These are phyloP conservation scores for Chironomus tepperi DNA, from an alignment of 1,140 invertebrate genomes.

Conservation along the genomic window DNA sequence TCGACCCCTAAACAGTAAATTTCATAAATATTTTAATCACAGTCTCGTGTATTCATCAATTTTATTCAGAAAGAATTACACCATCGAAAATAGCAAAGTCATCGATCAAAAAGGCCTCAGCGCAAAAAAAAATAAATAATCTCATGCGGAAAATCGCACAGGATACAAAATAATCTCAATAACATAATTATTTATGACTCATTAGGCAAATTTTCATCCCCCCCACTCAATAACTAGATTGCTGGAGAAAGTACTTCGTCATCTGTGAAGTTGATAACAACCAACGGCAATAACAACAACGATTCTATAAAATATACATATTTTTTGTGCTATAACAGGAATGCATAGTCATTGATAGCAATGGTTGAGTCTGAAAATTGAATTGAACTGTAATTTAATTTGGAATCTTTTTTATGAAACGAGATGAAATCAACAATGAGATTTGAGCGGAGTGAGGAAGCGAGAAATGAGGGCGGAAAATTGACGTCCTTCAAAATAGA, in stretches of 20 bases:
- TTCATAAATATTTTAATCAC: no score
- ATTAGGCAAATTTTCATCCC: neutral
- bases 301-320: neutral
- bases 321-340: neutral
- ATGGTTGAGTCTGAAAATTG: neutral
- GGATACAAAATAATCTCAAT: neutral
- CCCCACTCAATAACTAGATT: neutral
- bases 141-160: no score
- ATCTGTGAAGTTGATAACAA: neutral
- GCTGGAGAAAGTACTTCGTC: neutral
- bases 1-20: no score
- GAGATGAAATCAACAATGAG: no score
- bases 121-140: no score
- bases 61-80: no score
- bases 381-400: constrained; percentile 4
- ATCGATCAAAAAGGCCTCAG: no score
- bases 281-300: neutral
- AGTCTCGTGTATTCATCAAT: no score
- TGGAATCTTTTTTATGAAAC: neutral
- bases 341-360: neutral
- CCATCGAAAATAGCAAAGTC: no score
- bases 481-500: no score
- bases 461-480: no score
- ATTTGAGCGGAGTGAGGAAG: no score
- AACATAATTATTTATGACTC: neutral